Evolutionary conservation across 64 coral and sea anemone genomes (phyloP).

Genomic region (Stichodactyla mertensii): DNA sequence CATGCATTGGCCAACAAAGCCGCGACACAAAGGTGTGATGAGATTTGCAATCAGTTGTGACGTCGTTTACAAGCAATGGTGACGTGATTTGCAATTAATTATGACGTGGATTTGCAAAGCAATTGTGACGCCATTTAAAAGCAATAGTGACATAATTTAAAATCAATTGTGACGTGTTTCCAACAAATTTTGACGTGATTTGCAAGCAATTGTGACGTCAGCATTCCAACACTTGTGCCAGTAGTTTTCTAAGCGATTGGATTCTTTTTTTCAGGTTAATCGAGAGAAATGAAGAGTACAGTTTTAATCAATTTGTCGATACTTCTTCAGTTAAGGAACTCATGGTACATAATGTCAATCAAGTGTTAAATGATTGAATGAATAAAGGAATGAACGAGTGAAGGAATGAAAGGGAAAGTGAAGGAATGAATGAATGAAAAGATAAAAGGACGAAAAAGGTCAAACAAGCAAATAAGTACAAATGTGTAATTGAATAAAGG

Average conservation of each 20-base stretch:
- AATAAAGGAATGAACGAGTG: background rate
- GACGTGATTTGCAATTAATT: background rate
- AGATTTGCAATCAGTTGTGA: no score
- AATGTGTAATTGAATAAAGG: background rate
- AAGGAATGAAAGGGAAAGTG: no score
- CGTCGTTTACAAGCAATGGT: no score
- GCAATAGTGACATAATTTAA: no score
- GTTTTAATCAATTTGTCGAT: constrained; percentile 49
- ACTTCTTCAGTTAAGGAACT: constrained; percentile 33
- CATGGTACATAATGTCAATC: constrained; percentile 9
- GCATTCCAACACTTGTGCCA: no score
- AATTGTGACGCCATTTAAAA: background rate
- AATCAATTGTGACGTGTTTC: background rate
- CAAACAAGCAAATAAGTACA: background rate
- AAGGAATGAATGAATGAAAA: background rate
- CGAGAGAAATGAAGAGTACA: constrained; percentile 59
- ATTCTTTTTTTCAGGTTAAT: constrained; percentile 41
- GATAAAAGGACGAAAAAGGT: background rate
- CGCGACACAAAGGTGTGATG: constrained; percentile 53
- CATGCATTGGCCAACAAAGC: constrained; percentile 74
- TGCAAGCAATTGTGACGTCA: background rate
- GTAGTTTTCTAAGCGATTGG: background rate
- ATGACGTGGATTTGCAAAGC: no score
- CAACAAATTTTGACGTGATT: background rate
- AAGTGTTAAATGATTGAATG: background rate